Evolutionary conservation across 2,113 vertebrate species (phyloP).

Genomic region (Setophaga petechia): DNA sequence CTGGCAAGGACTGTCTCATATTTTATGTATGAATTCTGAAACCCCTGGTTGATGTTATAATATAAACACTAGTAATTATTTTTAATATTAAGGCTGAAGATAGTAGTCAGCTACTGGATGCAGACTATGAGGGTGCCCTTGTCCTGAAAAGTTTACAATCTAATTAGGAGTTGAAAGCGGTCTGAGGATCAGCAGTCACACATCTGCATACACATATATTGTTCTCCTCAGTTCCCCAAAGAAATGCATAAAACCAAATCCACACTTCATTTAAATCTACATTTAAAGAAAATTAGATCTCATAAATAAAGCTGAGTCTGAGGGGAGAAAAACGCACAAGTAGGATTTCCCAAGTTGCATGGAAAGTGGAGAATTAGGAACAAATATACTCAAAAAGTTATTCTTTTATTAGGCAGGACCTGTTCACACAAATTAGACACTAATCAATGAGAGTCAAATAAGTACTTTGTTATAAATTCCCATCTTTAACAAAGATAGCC

Average conservation of each 20-base stretch:
- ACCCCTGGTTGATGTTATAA: not conserved
- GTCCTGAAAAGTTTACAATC: not conserved
- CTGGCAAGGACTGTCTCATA: constrained; percentile 22
- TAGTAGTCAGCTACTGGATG: not conserved
- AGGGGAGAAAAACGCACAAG: not conserved
- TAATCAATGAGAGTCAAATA: not conserved
- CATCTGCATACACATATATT: not conserved
- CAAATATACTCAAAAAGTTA: not conserved
- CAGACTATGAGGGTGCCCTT: not conserved
- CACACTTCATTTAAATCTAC: not conserved
- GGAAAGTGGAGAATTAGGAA: not conserved
- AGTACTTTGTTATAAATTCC: not conserved
- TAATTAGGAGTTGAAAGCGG: not conserved
- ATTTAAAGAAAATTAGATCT: not conserved
- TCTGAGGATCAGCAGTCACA: not conserved
- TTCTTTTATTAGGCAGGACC: not conserved
- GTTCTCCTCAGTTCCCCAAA: not conserved
- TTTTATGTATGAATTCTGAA: constrained; percentile 48
- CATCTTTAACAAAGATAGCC: not conserved
- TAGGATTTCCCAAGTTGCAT: not conserved
- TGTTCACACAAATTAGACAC: not conserved
- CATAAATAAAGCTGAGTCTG: not conserved
- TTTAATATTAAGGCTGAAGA: constrained; percentile 5
- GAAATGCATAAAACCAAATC: not conserved
- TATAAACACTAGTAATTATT: constrained; percentile 45